These are phyloP conservation scores for Pycnomerus fuliginosus DNA, from an alignment of 2,888 invertebrate species.

Conservation along the genomic window DNA sequence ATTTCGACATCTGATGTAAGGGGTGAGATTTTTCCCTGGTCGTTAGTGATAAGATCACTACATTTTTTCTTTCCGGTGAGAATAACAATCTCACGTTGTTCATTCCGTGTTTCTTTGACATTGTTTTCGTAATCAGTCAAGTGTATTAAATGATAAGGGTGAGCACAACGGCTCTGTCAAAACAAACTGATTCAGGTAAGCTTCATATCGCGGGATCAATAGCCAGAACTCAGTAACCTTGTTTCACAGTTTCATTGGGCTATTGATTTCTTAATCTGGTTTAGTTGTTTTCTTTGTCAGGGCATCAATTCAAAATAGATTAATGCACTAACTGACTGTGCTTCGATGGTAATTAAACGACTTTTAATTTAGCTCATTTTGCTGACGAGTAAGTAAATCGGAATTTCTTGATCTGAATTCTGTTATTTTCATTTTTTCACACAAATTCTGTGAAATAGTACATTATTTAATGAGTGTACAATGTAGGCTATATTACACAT, in stretches of 20 bases:
- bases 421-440: no score
- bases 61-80: slow-evolving; percentile 8
- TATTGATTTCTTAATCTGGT: slow-evolving; percentile 25
- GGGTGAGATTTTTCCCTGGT: no score
- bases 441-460: no score
- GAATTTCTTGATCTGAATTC: no score
- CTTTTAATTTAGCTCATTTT: slow-evolving; percentile 12
- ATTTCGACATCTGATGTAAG: no score
- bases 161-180: slow-evolving; percentile 14
- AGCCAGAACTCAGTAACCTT: slow-evolving; percentile 18
- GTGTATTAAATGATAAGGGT: slow-evolving; percentile 18
- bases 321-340: slow-evolving; percentile 7
- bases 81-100: slow-evolving; percentile 11
- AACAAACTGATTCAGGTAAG: slow-evolving; percentile 18
- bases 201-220: slow-evolving; percentile 24
- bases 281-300: slow-evolving; percentile 15
- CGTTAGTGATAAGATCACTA: slow-evolving; percentile 18
- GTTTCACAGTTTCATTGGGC: slow-evolving; percentile 19
- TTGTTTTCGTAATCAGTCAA: slow-evolving; percentile 21
- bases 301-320: slow-evolving; percentile 12
- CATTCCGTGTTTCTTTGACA: slow-evolving; percentile 11
- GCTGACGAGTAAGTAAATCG: no score
- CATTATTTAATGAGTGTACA: no score
- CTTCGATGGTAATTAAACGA: slow-evolving; percentile 5
- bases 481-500: no score